A percentile compares a stretch with the other conserved stretches of the same genome.
phyloP scores from a whole-genome alignment of 2,888 invertebrate species.

The Amphimallon solstitiale region DNA sequence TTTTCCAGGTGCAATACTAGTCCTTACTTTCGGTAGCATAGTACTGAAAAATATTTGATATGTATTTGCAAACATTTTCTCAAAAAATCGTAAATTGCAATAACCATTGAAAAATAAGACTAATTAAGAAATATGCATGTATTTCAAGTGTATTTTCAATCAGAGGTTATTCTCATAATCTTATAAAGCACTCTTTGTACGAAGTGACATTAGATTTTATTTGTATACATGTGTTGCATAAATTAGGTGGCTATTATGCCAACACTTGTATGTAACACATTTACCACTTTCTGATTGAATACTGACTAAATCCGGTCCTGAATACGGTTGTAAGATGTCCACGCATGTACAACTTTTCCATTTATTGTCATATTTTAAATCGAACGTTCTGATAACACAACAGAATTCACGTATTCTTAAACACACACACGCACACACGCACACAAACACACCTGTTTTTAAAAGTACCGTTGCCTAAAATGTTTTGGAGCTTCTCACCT shows the following conservation, averaged over 20 bases:
- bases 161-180: too few species aligned
- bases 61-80: too few species aligned
- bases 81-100: too few species aligned
- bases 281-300: not conserved
- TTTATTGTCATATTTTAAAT: slow-evolving; percentile 26
- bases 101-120: too few species aligned
- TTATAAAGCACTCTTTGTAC: too few species aligned
- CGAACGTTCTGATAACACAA: slow-evolving; percentile 24
- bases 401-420: slow-evolving; percentile 2
- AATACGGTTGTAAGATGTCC: slow-evolving; percentile 10
- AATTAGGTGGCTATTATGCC: not conserved
- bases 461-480: slow-evolving; percentile 25
- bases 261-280: not conserved
- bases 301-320: not conserved
- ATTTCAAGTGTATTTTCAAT: too few species aligned
- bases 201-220: not conserved
- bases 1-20: too few species aligned
- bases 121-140: too few species aligned
- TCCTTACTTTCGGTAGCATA: too few species aligned
- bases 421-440: not conserved
- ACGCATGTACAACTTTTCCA: slow-evolving; percentile 17
- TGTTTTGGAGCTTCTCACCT: slow-evolving; percentile 21
- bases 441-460: slow-evolving; percentile 21
- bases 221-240: not conserved
- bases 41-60: too few species aligned